Conservation (phyloP, 2,888 invertebrate genomes). For the Hyles lineata region DNA sequence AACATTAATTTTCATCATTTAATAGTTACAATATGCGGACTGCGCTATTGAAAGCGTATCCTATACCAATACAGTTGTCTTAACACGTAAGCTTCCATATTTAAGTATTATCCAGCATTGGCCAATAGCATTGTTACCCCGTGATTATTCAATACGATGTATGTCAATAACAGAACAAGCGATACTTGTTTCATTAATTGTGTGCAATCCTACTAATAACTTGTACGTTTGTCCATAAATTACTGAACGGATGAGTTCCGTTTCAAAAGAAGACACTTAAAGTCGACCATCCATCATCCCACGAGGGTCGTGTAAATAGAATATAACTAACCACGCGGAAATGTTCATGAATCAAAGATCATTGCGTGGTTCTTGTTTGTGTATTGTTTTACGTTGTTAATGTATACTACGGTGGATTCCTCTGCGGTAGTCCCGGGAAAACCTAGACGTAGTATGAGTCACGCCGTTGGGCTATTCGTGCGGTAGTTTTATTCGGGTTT, state of each 20-base stretch:
- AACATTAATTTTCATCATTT: no score
- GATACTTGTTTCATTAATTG: constrained; percentile 14
- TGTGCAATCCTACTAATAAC: constrained; percentile 19
- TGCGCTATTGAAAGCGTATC: not conserved
- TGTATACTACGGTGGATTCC: not conserved
- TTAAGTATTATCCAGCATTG: not conserved
- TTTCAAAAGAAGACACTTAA: constrained; percentile 6
- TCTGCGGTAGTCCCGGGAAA: constrained; percentile 4
- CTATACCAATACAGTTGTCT: not conserved
- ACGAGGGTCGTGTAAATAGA: constrained; percentile 1
- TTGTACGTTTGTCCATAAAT: constrained; percentile 32
- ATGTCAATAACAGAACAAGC: constrained; percentile 8
- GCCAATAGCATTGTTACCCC: constrained; percentile 12
- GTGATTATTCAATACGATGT: constrained; percentile 14
- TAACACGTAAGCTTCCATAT: not conserved
- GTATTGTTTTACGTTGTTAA: constrained; percentile 9
- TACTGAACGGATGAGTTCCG: constrained; percentile 3
- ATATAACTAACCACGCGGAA: not conserved
- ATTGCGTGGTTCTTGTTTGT: not conserved
- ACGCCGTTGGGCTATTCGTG: not conserved
- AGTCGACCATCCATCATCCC: constrained; percentile 11
- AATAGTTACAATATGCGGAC: no score
- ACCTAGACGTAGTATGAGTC: constrained; percentile 14
- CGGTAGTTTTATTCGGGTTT: no score
- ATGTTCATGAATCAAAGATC: not conserved